Base-by-base conservation (phyloP, 2,113 vertebrate species). In the Balaeniceps rex region DNA sequence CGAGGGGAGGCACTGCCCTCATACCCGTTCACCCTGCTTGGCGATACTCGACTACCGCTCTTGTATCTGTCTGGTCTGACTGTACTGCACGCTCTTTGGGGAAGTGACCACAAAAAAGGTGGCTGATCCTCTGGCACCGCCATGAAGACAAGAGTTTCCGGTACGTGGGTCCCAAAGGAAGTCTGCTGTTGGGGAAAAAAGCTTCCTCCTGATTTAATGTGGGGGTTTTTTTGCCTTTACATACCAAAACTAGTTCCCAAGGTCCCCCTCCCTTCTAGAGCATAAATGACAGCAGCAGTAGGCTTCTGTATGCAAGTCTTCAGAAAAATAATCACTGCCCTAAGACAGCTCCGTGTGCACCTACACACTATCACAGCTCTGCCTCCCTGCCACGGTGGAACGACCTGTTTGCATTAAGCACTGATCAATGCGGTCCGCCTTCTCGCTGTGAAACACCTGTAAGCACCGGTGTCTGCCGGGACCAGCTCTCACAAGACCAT, bases 271-370 rank as follows among this genome's bases (percentile, higher is more conserved):
- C 31, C 14, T 29, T 11, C 68, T 3, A 4, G 15, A 57, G 85
- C 46, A 28, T 2, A 69, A 4, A 3, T 5, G 29, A 12, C 29
- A 38, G 78, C 55, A 55, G 51, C 40, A 2, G 24, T 7, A 18
- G 79, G 34, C 47, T n/a, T 3, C 34, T 21, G 33, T 4, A 6
- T 4, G 9, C 33, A 36, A 21, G 34, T 25, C 36, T 46, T 34
- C 38, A 19, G 46, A 63, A 29, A 2, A 7, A 4, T 21, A n/a
- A 11, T 3, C 11, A 5, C 63, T 51, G 70, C 38, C 5, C 0
- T 6, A 2, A 46, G 29, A 25, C 28, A n/a, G 57, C 83, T 33
- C 34, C 2, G 2, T 8, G 34, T 13, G 25, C 42, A 10, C n/a
- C 57, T 1, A 2, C 4, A 10, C 18, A 6, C 33, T 5, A 54